Conservation (phyloP, 2,113 vertebrate species). For the Pogonocichla stellata region DNA sequence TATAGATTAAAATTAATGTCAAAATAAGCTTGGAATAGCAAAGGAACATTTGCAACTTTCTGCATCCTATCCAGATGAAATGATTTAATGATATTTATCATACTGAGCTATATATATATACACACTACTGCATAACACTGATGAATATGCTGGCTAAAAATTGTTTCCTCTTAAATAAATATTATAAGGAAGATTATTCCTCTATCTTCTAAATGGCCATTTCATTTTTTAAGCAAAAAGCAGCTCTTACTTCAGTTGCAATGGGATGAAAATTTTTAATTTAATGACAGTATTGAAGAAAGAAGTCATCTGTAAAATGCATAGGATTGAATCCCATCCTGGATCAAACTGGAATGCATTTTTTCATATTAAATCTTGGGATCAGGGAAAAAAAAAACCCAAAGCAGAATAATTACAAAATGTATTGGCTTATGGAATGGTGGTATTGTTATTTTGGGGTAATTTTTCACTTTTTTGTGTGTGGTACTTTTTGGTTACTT, state of each 20-base stretch:
- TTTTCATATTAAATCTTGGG: neutral
- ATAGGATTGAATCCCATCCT: neutral
- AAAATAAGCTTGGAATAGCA: neutral
- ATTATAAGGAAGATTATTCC: neutral
- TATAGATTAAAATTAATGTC: neutral
- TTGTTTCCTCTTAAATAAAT: neutral
- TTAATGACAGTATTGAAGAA: neutral
- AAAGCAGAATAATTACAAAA: neutral
- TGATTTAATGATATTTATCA: neutral
- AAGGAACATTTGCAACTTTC: neutral
- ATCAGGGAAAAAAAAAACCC: neutral
- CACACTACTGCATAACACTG: neutral
- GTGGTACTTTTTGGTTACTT: neutral
- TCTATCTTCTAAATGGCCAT: neutral
- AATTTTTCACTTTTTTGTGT: neutral
- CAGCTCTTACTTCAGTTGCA: neutral
- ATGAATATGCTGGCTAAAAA: neutral
- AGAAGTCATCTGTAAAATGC: neutral
- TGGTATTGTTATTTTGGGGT: neutral
- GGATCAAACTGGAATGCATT: neutral
- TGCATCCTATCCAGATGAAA: neutral
- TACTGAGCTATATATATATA: neutral
- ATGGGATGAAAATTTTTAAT: neutral
- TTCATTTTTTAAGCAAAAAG: conserved; percentile 4
- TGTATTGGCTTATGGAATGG: neutral